Percentiles rank a stretch among this genome's conserved stretches.
Evolutionary conservation across 2,113 vertebrate genomes (phyloP).

Genomic region (Dendrocopos noguchii): DNA sequence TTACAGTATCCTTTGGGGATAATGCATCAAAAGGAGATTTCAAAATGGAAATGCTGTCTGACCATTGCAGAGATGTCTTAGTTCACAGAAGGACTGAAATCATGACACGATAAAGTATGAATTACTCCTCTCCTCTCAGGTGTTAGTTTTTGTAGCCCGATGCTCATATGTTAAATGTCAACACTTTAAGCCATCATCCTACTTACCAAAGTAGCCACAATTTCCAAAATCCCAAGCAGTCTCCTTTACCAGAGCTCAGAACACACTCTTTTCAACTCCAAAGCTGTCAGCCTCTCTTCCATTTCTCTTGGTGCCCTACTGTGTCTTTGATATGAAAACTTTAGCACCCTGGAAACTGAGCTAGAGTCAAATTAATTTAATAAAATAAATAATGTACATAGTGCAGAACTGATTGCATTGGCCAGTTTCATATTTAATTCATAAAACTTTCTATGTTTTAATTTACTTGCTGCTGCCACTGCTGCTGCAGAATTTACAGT

Average conservation of each 20-base stretch:
- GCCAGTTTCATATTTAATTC: conserved; percentile 60
- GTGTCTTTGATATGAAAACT: conserved; percentile 28
- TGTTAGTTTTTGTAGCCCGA: not conserved
- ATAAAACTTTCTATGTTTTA: conserved; percentile 50
- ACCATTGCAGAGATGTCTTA: not conserved
- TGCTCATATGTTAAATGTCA: not conserved
- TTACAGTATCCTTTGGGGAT: not conserved
- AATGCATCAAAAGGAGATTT: conserved; percentile 10
- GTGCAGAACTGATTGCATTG: conserved; percentile 48
- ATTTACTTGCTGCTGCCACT: conserved; percentile 46
- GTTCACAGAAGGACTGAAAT: not conserved
- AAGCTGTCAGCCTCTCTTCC: not conserved
- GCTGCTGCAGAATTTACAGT: conserved; percentile 30
- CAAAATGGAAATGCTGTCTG: conserved; percentile 26
- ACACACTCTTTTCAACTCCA: not conserved
- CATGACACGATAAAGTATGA: not conserved
- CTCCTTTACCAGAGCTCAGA: not conserved
- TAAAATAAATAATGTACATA: conserved; percentile 57
- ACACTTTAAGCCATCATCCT: not conserved
- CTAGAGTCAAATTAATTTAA: conserved; percentile 49
- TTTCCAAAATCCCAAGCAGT: not conserved
- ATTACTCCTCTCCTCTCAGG: not conserved
- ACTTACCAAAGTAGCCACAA: not conserved
- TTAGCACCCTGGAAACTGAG: conserved; percentile 19
- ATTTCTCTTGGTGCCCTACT: not conserved